Evolutionary conservation across 2,888 invertebrate genomes (phyloP), one percentile per base, ranked within the genome.

Genomic region (Limnephilus auricula): DNA sequence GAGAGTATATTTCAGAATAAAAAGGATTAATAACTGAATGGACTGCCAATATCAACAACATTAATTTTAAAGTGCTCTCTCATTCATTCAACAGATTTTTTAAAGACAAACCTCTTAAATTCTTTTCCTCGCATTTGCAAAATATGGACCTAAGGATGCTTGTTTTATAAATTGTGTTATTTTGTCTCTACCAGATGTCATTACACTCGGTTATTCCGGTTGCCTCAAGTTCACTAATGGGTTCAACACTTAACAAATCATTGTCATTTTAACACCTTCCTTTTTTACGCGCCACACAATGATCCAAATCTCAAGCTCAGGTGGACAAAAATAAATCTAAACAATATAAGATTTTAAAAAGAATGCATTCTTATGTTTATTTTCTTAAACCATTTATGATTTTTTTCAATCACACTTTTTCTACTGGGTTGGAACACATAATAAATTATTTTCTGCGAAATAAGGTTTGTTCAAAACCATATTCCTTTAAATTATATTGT

Each of bases 241-340:
- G 65, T 65, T 65, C 65, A 65, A 65, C 65, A 65, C 65, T 65
- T 65, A 65, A 65, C 65, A 65, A 65, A 65, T n/a, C 65, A 65
- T 65, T 65, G 65, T 65, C 65, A 65, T 65, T 65, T 65, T 65
- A 65, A 65, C 65, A 65, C 65, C 65, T 25, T 65, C 65, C 65
- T 65, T 65, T 65, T 65, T 65, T 65, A 65, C 9, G 25, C 65
- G 25, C 5, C 0, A 25, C 65, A 65, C 65, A 9, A 6, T n/a
- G 65, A 25, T 25, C 65, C 25, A 25, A 25, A 65, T 1, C 9
- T 25, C 65, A 9, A 65, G 3, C 25, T 65, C 1, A 65, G 25
- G 2, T 25, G n/a, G 10, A 65, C 65, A 25, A 65, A n/a, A 65
- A 25, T 5, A 65, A 4, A 9, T 45, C 1, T 1, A 6, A 1